Evolutionary conservation across 2,113 vertebrate species (phyloP), one percentile per base, ranked within the genome.

Genomic region (Andinoacara biseriatus): DNA sequence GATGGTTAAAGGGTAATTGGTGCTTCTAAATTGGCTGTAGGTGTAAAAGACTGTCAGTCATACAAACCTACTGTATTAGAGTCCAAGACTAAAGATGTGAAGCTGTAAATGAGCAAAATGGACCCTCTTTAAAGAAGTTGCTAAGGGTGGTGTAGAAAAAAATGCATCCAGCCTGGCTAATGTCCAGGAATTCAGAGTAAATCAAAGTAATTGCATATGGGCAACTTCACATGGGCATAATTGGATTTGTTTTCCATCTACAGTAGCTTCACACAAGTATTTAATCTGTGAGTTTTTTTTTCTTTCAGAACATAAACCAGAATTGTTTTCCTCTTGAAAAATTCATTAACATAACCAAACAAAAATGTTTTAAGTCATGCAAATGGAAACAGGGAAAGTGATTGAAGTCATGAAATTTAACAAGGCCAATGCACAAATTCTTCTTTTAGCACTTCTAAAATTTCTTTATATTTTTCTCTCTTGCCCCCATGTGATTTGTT

Each of bases 341-440:
- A 56, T 1, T 58, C 31, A 74, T 83, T 63, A 78, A 65, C 49
- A 54, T 56, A 75, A 24, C 22, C 5, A 14, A 76, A 74, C 13
- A 58, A 58, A 61, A 65, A n/a, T 13, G 1, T 52, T 83, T 85
- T 72, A 84, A 65, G 76, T 89, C 85, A 82, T 31, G 11, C 15
- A 82, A 84, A 75, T 7, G 14, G 38, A 9, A 57, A 35, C 24
- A 38, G 43, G 33, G 22, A 56, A 74, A 84, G 78, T 72, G 54
- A 81, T 5, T 80, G 43, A 83, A 78, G 26, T 83, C 52, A 10
- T 67, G 38, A 49, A 40, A 76, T 61, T 49, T 86, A 59, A 77
- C 61, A 79, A 82, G 56, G 63, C 81, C 52, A 26, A 33, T 33
- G 33, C 33, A 6, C 33, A 33, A 33, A 26, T 22, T 7, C 9